Evolutionary conservation across 2,113 vertebrate genomes (phyloP).

Genomic region (Indicator maculatus): DNA sequence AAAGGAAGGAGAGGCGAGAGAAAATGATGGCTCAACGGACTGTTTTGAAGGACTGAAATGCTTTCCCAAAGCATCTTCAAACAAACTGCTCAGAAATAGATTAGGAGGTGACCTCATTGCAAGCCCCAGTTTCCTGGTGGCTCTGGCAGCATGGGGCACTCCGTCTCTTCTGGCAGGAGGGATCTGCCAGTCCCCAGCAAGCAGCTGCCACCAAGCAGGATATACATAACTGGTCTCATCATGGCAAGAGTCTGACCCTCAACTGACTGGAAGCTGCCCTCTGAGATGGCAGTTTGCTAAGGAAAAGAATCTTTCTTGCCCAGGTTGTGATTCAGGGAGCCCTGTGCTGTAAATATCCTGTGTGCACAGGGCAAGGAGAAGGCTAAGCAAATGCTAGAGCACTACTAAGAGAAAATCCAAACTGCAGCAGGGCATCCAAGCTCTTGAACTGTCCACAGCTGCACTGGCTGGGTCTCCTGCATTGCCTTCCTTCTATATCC

Average conservation of each 20-base stretch:
- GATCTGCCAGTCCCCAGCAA: not conserved
- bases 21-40: not conserved
- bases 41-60: not conserved
- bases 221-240: not conserved
- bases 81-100: not conserved
- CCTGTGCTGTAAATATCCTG: not conserved
- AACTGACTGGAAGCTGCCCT: not conserved
- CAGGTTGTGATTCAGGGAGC: not conserved
- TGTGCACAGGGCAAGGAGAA: not conserved
- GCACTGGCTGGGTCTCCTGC: fast-evolving
- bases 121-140: not conserved
- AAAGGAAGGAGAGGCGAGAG: not conserved
- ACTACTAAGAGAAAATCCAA: not conserved
- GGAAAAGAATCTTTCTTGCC: not conserved
- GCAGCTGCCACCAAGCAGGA: not conserved
- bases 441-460: not conserved
- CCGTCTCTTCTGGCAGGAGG: not conserved
- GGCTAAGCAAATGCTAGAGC: not conserved
- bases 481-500: not conserved
- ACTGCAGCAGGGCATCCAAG: not conserved
- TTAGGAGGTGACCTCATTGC: not conserved
- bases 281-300: not conserved
- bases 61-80: not conserved
- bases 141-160: not conserved
- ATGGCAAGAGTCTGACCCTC: not conserved